Base-by-base conservation (phyloP, 2,888 invertebrate genomes). In the Seira sanloemensis region DNA sequence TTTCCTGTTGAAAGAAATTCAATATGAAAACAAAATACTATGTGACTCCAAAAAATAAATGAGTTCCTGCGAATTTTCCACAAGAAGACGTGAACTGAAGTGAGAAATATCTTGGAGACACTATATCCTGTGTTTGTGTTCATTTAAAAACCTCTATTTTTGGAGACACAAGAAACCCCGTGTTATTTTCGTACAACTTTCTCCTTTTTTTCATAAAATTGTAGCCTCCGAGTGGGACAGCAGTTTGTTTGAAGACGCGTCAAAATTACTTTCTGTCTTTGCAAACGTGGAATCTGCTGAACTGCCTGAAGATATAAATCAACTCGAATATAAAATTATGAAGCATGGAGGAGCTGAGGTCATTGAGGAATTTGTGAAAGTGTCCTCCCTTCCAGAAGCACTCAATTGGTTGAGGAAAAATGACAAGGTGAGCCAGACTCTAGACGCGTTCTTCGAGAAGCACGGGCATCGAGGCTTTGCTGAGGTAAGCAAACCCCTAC, bases 241-340 rank as follows among this genome's bases (percentile, higher is more conserved):
- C 0, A 94, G 94, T 18, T 93, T 95, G 87, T 94, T 94, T 89
- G 93, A 93, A 50, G 96, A 96, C 91, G 93, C 96, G 67, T 93
- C 94, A 0, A 90, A 93, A 25, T 91, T 97, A 23, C 91, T 96
- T 50, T 94, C 95, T 12, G 94, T 94, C 0, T 95, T 95, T 88
- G 91, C 91, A 0, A 93, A 94, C 86, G 94, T 95, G 0, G 92
- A 95, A 73, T 96, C 96, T 19, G 96, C 95, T 0, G 95, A 96
- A 90, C 94, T 97, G 7, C 95, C 95, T 0, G 91, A 91, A 18
- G 92, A 92, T 0, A 88, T 94, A 90, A 91, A 92, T 18, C 91
- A 91, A 50, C 90, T 94, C 26, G 92, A 92, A 0, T 90, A 91
- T 16, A 90, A 91, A 50, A 91, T 94, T 67, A 91, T 91, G 37